phyloP scores from a whole-genome alignment of 2,797 vertebrate genomes.

The Varecia variegata region DNA sequence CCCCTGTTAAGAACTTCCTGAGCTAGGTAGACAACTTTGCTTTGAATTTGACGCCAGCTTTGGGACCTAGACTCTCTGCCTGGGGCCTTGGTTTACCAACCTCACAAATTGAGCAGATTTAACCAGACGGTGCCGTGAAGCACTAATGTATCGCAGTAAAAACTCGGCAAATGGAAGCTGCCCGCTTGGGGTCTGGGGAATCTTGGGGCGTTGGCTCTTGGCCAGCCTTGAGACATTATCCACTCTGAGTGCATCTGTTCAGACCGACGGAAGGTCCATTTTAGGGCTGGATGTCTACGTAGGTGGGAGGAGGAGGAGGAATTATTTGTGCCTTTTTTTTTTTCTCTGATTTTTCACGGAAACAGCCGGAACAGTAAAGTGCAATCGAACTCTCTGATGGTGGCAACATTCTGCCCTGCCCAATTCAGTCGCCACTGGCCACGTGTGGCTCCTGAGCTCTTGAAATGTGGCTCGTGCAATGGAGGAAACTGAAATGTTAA shows the following conservation, averaged over 20 bases:
- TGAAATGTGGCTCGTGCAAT: neutral
- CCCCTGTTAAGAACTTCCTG: neutral
- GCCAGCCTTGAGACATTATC: neutral
- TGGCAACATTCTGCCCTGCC: no score
- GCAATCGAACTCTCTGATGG: rapidly evolving
- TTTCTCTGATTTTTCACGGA: neutral
- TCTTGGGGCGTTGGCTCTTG: rapidly evolving
- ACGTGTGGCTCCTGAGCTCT: neutral
- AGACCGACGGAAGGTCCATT: no score
- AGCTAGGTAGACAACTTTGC: neutral
- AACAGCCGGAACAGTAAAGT: neutral
- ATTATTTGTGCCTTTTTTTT: neutral
- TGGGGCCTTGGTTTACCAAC: neutral
- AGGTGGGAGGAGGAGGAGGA: neutral
- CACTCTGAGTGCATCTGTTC: neutral
- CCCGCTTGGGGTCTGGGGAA: neutral
- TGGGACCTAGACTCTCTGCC: neutral
- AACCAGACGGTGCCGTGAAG: neutral
- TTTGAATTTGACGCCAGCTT: neutral
- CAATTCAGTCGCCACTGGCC: rapidly evolving
- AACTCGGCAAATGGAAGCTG: neutral
- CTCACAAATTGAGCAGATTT: neutral
- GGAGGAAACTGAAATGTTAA: neutral
- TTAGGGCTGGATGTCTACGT: neutral
- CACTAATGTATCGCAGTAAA: neutral